Conservation (phyloP, 2,797 vertebrate genomes). For the Yasuhikotakia modesta region DNA sequence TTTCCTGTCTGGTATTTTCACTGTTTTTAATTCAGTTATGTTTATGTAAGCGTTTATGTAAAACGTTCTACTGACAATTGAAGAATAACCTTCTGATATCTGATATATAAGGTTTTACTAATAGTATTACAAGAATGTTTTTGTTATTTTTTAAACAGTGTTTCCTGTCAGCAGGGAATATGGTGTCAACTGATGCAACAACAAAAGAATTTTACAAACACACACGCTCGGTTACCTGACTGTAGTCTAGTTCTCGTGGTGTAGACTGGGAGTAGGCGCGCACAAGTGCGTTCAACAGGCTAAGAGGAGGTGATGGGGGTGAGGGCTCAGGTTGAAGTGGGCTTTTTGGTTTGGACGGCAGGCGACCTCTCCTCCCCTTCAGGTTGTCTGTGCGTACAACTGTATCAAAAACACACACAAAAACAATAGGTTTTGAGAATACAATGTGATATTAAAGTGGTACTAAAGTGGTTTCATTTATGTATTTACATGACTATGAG, state of each 20-base stretch:
- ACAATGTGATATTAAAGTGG: not conserved
- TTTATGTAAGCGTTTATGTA: no score
- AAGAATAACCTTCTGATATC: no score
- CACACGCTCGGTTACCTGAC: slow-evolving; percentile 83
- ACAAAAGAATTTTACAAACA: not conserved
- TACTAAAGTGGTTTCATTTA: not conserved
- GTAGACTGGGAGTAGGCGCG: slow-evolving; percentile 92
- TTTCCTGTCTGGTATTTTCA: no score
- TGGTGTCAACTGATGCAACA: not conserved
- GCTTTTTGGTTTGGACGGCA: slow-evolving; percentile 99
- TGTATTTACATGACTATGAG: not conserved
- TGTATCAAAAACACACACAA: slow-evolving; percentile 62
- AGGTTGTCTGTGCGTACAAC: slow-evolving; percentile 98
- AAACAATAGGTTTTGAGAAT: slow-evolving; percentile 1
- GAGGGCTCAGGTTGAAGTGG: slow-evolving; percentile 92
- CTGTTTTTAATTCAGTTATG: no score
- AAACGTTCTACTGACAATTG: no score
- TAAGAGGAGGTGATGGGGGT: slow-evolving; percentile 91
- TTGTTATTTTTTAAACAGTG: no score
- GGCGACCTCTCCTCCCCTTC: slow-evolving; percentile 95
- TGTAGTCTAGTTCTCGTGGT: slow-evolving; percentile 94
- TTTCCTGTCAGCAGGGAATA: no score
- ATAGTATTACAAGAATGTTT: no score
- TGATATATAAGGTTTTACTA: no score
- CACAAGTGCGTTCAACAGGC: slow-evolving; percentile 90